Conservation (phyloP, 1,140 invertebrate genomes). For the Hylaeus anthracinus region DNA sequence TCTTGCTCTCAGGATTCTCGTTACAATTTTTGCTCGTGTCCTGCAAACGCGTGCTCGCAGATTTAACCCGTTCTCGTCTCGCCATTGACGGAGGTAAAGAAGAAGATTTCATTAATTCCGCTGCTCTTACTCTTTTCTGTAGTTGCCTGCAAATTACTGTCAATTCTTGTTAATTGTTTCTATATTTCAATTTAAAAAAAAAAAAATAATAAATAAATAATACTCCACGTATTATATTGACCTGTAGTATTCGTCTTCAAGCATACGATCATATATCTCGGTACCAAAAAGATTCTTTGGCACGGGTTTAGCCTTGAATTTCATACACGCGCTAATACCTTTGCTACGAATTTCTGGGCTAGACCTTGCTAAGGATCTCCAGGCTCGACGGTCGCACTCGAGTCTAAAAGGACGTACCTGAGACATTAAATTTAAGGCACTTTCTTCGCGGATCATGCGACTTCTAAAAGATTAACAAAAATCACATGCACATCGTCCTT, state of each 20-base stretch:
- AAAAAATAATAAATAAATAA: neutral
- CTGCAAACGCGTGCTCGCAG: slow-evolving; percentile 75
- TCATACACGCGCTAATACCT: slow-evolving; percentile 74
- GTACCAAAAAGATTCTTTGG: slow-evolving; percentile 86
- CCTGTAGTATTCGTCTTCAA: slow-evolving; percentile 87
- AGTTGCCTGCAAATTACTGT: slow-evolving; percentile 80
- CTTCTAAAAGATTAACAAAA: slow-evolving; percentile 65
- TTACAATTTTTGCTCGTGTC: slow-evolving; percentile 74
- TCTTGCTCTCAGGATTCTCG: slow-evolving; percentile 58
- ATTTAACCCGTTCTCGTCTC: slow-evolving; percentile 81
- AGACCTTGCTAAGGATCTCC: slow-evolving; percentile 79
- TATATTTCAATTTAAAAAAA: too few relatives aligned
- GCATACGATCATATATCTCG: slow-evolving; percentile 86
- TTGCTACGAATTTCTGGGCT: slow-evolving; percentile 81
- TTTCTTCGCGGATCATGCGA: slow-evolving; percentile 76
- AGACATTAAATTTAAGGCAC: slow-evolving; percentile 76
- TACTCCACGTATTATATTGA: slow-evolving; percentile 65
- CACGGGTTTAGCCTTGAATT: slow-evolving; percentile 85
- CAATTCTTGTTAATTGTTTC: neutral
- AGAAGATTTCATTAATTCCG: slow-evolving; percentile 85
- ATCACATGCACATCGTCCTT: neutral
- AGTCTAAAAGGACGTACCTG: slow-evolving; percentile 84
- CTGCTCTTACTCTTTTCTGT: slow-evolving; percentile 85
- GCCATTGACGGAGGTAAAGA: slow-evolving; percentile 87
- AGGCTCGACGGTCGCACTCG: slow-evolving; percentile 76